These are phyloP conservation scores for Leptopilina clavipes DNA, from an alignment of 1,140 invertebrate genomes.

Conservation along the genomic window DNA sequence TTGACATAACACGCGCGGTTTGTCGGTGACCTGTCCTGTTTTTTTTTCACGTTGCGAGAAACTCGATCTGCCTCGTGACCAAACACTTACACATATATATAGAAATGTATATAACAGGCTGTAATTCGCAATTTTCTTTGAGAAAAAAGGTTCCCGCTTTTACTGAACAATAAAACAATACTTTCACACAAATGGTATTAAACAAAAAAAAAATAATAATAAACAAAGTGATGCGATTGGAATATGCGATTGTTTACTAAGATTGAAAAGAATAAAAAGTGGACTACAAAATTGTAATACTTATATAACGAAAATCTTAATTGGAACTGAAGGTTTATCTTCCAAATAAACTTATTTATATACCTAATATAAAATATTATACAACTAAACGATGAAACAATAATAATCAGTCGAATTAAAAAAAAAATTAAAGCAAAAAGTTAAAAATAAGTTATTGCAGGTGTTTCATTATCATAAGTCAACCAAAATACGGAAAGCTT, in stretches of 20 bases:
- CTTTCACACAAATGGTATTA: not conserved
- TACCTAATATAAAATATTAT: no score
- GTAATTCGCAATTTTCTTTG: not conserved
- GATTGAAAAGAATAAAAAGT: no score
- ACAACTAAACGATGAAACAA: no score
- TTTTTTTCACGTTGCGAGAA: conserved; percentile 19
- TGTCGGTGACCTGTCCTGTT: conserved; percentile 15
- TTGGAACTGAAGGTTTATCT: no score
- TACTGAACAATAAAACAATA: not conserved
- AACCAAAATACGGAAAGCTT: not conserved
- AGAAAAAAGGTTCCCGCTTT: not conserved
- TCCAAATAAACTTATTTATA: no score
- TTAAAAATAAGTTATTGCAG: not conserved
- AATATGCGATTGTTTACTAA: no score
- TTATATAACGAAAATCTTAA: no score
- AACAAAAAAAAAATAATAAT: no score
- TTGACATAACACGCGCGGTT: conserved; percentile 27
- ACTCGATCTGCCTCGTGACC: conserved; percentile 1
- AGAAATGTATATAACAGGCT: not conserved
- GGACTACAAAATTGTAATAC: no score
- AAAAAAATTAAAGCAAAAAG: not conserved
- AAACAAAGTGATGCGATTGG: no score
- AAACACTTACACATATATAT: conserved; percentile 21
- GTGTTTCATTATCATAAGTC: not conserved
- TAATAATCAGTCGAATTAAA: no score